A percentile compares a stretch with the other conserved stretches of the same genome.
Evolutionary conservation across 2,113 vertebrate genomes (phyloP).

Genomic region (Callopanchax toddi): DNA sequence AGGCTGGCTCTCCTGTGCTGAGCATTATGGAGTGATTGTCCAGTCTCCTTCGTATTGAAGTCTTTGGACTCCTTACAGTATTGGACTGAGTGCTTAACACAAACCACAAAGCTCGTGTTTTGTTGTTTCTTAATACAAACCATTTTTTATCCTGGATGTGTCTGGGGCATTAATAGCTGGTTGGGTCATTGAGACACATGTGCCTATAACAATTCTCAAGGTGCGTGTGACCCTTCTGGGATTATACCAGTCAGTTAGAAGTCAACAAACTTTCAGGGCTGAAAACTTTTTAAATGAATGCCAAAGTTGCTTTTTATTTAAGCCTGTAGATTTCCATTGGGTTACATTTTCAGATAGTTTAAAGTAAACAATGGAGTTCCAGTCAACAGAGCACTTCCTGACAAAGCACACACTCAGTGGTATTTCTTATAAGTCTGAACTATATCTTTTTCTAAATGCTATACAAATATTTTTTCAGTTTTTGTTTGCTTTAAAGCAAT

Average conservation of each 20-base stretch:
- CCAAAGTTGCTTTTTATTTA: neutral
- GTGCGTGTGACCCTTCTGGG: neutral
- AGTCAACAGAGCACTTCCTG: slow-evolving; percentile 21
- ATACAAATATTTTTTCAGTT: slow-evolving; percentile 28
- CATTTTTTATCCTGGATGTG: neutral
- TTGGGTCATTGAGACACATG: neutral
- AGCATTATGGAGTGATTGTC: neutral
- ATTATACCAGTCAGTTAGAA: neutral
- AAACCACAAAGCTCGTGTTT: neutral
- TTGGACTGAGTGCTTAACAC: neutral
- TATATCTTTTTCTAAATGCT: slow-evolving; percentile 43
- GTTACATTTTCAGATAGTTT: slow-evolving; percentile 27
- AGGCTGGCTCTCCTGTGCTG: neutral
- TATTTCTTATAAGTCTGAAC: slow-evolving; percentile 38
- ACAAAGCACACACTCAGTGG: slow-evolving; percentile 14
- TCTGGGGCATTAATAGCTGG: neutral
- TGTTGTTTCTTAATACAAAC: neutral
- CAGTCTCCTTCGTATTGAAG: neutral
- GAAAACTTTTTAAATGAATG: neutral
- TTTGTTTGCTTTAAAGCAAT: slow-evolving; percentile 22
- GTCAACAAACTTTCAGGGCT: neutral
- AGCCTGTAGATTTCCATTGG: slow-evolving; percentile 21
- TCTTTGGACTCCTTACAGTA: neutral
- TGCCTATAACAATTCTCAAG: neutral
- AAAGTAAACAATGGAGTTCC: slow-evolving; percentile 14